These are phyloP conservation scores for Theocolax elegans DNA, from an alignment of 1,140 invertebrate genomes.

Conservation along the genomic window DNA sequence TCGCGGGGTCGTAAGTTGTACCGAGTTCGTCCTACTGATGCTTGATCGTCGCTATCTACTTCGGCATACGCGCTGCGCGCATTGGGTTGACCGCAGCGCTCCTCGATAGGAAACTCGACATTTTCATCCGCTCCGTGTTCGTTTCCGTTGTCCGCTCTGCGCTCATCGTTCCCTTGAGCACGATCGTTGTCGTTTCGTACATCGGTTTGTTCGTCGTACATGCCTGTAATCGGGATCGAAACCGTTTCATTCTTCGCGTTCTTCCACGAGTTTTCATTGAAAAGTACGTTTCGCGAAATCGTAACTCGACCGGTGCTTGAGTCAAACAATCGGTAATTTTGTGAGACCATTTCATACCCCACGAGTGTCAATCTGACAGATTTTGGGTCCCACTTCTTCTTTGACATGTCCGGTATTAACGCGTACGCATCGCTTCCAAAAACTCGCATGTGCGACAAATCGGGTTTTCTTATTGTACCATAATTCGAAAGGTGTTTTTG, in stretches of 20 bases:
- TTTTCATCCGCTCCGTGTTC: neutral
- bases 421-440: neutral
- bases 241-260: neutral
- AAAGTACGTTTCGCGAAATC: constrained; percentile 30
- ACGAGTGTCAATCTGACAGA: constrained; percentile 27
- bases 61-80: neutral
- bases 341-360: constrained; percentile 39
- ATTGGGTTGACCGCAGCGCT: no score
- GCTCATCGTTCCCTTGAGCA: neutral
- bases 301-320: constrained; percentile 4
- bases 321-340: constrained; percentile 37
- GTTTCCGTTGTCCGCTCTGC: no score
- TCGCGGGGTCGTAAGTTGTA: neutral
- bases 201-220: no score
- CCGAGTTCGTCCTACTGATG: no score
- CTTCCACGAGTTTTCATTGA: constrained; percentile 3
- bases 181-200: neutral
- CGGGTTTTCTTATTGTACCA: neutral
- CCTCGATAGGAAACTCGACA: neutral
- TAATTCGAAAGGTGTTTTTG: neutral
- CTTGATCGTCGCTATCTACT: no score
- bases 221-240: neutral
- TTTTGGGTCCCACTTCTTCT: neutral
- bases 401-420: neutral
- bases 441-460: neutral